phyloP scores from a whole-genome alignment of 2,113 vertebrate species.

The Stegostoma tigrinum region DNA sequence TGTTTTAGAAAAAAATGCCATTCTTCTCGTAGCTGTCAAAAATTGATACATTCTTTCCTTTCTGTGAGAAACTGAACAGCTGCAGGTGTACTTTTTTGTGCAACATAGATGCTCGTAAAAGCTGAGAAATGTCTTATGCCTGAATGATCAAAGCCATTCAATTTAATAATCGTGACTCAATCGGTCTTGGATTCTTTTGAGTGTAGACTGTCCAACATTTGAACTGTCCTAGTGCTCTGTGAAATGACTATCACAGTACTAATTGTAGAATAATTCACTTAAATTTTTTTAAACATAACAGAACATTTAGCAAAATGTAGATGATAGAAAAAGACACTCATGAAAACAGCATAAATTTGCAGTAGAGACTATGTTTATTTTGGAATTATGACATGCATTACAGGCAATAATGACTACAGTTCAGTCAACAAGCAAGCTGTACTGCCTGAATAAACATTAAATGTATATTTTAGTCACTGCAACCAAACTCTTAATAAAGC shows the following conservation, averaged over 20 bases:
- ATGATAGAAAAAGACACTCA: not conserved
- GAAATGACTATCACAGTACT: not conserved
- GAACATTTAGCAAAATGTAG: not conserved
- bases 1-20: not conserved
- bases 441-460: not conserved
- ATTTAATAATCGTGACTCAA: not conserved
- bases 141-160: not conserved
- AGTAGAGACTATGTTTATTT: not conserved
- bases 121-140: slow-evolving; percentile 12
- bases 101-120: not conserved
- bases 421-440: not conserved
- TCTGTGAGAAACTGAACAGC: slow-evolving; percentile 26
- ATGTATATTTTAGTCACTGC: not conserved
- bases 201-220: not conserved
- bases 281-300: not conserved
- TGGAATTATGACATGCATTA: not conserved
- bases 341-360: not conserved
- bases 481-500: not conserved
- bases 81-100: slow-evolving; percentile 11
- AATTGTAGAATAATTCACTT: not conserved
- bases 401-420: not conserved
- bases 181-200: not conserved
- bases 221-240: not conserved
- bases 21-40: not conserved
- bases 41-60: not conserved